Evolutionary conservation across 2,888 invertebrate genomes (phyloP), one percentile per base, ranked within the genome.

Genomic region (Pristionchus mayeri): DNA sequence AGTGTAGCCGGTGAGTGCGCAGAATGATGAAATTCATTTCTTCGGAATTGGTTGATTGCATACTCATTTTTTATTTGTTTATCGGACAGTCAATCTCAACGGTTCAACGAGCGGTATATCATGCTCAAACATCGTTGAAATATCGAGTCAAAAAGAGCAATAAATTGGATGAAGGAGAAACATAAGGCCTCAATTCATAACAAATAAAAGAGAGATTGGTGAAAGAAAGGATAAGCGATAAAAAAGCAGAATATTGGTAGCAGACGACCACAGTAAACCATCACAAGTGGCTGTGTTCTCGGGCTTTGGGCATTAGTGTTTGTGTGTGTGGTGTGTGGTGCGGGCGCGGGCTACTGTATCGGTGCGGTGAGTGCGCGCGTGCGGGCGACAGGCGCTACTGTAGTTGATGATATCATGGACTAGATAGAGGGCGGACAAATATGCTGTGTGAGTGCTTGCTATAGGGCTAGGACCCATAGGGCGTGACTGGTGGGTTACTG

Each of bases 111-210:
- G 63, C 63, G 34, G 30, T 18, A 27, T 63, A 30, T 34, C 63
- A 18, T 6, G 34, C 34, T 63, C 63, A 34, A 16, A 16, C 18
- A 21, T 18, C 34, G 3, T 9, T 24, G 30, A 24, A 34, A 63
- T 34, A 37, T 6, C 44, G 44, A 9, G 44, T 44, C 44, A 44
- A 44, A 9, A 63, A 63, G 21, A 24, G n/a, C n/a, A 71, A n/a
- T 24, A 44, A 37, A 57, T 57, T 13, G 63, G 11, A n/a, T 6
- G 6, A 67, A 44, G 40, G 40, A 44, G 24, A 71, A 24, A 71
- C 16, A 71, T 71, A 71, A 71, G 71, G 71, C 71, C 71, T 71
- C 71, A 71, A 71, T 71, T 71, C 71, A 71, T 71, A 71, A 71
- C 71, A 71, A 71, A 71, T 71, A 71, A 71, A 71, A n/a, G n/a